A percentile compares a stretch with the other conserved stretches of the same genome.
Conservation (phyloP, 2,797 vertebrate species). For the Sorex maritimensis region DNA sequence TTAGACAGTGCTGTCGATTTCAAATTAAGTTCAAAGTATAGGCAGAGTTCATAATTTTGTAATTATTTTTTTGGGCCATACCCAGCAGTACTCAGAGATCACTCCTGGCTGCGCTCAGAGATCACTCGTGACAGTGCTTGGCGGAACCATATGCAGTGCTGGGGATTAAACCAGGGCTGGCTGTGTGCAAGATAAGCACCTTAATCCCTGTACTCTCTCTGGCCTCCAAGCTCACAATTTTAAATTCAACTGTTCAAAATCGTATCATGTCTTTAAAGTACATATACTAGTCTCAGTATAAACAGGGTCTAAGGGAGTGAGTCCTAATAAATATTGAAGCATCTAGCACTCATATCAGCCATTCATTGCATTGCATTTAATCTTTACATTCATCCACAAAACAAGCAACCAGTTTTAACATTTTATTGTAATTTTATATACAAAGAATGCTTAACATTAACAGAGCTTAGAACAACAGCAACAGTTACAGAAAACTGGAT, state of each 20-base stretch:
- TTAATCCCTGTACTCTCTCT: too few relatives aligned
- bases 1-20: conserved; percentile 59
- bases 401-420: conserved; percentile 93
- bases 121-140: too few relatives aligned
- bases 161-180: too few relatives aligned
- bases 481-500: conserved; percentile 91
- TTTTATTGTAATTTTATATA: conserved; percentile 93
- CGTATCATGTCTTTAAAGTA: conserved; percentile 80
- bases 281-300: conserved; percentile 88
- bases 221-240: conserved; percentile 43
- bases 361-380: conserved; percentile 84
- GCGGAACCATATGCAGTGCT: too few relatives aligned
- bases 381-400: conserved; percentile 92
- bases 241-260: conserved; percentile 71
- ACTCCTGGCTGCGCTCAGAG: too few relatives aligned
- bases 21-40: conserved; percentile 61
- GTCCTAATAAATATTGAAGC: conserved; percentile 87
- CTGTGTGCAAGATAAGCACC: too few relatives aligned
- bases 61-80: background rate
- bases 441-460: conserved; percentile 91
- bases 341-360: conserved; percentile 89
- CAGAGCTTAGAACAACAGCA: conserved; percentile 88
- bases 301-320: conserved; percentile 92
- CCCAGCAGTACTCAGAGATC: too few relatives aligned
- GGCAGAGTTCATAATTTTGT: background rate